phyloP scores from a whole-genome alignment of 2,888 invertebrate genomes.

The Phortica magna region DNA sequence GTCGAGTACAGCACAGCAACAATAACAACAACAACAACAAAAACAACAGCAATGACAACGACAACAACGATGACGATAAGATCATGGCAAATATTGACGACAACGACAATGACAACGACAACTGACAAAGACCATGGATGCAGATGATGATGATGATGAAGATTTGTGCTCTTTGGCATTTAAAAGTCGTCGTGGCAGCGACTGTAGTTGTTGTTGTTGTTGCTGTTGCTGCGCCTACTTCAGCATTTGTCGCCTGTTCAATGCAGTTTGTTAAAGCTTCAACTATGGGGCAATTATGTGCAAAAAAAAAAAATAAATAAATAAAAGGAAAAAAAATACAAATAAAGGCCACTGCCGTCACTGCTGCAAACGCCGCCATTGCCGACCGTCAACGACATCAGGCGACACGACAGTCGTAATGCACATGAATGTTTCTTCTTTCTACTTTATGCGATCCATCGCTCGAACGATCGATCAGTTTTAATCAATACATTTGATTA shows the following conservation, averaged over 20 bases:
- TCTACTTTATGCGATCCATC: neutral
- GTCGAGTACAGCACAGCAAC: conserved; percentile 5
- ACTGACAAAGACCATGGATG: conserved; percentile 16
- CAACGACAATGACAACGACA: conserved; percentile 46
- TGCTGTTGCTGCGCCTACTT: conserved; percentile 40
- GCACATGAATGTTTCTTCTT: neutral
- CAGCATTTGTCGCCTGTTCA: conserved; percentile 18
- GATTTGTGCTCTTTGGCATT: conserved; percentile 62
- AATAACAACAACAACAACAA: conserved; percentile 59
- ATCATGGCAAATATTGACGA: conserved; percentile 68
- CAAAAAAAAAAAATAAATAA: neutral
- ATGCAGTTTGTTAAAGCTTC: conserved; percentile 2
- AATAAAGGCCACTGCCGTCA: no score
- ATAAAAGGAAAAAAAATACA: neutral
- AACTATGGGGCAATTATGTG: neutral
- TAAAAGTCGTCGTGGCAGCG: conserved; percentile 54
- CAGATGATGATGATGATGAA: neutral
- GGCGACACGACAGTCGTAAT: neutral
- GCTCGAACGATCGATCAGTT: conserved; percentile 34
- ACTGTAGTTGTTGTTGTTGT: conserved; percentile 48
- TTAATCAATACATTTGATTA: conserved; percentile 51
- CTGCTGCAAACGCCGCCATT: no score
- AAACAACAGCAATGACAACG: conserved; percentile 65
- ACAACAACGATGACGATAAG: conserved; percentile 68
- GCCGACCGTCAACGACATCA: neutral